A percentile compares a stretch with the other conserved stretches of the same genome.
These are phyloP conservation scores for Drosophila cracens DNA, from an alignment of 2,888 invertebrate genomes.

Conservation along the genomic window DNA sequence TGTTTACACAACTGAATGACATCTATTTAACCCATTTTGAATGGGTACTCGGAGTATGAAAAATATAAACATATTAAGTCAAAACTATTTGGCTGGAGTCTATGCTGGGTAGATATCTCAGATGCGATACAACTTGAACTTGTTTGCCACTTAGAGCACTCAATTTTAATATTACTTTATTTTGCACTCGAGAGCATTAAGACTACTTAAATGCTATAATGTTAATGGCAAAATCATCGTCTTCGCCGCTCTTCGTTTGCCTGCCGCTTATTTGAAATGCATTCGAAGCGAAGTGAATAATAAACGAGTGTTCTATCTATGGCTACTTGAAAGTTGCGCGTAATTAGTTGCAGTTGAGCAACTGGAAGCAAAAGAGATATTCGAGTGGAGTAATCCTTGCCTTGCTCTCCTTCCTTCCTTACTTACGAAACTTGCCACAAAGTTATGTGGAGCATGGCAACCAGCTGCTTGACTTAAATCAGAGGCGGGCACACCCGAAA, in stretches of 20 bases:
- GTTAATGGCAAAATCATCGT: conserved; percentile 42
- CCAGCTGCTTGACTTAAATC: conserved; percentile 38
- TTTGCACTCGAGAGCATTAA: conserved; percentile 39
- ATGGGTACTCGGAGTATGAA: neutral
- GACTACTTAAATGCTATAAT: conserved; percentile 42
- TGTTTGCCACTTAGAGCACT: conserved; percentile 10
- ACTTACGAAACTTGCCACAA: conserved; percentile 44
- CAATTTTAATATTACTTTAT: conserved; percentile 25
- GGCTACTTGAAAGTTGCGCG: conserved; percentile 57
- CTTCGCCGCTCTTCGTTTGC: neutral
- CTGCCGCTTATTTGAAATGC: conserved; percentile 23
- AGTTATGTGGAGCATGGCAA: conserved; percentile 66
- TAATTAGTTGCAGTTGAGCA: conserved; percentile 73
- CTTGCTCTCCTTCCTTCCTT: neutral
- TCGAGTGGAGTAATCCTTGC: conserved; percentile 28
- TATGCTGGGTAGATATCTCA: neutral
- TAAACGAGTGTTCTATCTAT: conserved; percentile 56
- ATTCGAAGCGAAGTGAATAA: conserved; percentile 47
- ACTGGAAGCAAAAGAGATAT: conserved; percentile 37
- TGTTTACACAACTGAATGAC: neutral
- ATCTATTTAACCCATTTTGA: neutral
- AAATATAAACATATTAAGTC: neutral
- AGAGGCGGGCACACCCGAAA: conserved; percentile 19
- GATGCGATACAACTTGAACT: neutral
- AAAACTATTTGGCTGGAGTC: neutral